Evolutionary conservation across 2,113 vertebrate species (phyloP).

Genomic region (Genyomyrus donnyi): DNA sequence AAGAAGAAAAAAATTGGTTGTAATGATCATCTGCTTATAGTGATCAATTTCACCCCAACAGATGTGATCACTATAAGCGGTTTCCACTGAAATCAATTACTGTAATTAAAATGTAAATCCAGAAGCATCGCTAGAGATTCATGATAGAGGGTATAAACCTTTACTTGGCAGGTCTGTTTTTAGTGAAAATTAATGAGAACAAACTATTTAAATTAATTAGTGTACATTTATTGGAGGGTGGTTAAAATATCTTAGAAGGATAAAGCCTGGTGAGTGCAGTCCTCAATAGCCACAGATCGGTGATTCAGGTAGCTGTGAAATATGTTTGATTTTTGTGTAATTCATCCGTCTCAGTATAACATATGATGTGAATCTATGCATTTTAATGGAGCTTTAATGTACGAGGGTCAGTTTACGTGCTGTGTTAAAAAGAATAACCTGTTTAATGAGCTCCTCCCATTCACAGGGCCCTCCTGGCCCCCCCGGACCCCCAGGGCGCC

Average conservation of each 20-base stretch:
- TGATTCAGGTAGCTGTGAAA: background rate
- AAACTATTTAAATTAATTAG: background rate
- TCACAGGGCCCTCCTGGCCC: slow-evolving; percentile 73
- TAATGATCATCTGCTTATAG: no score
- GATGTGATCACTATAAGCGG: no score
- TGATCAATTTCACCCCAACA: no score
- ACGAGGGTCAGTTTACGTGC: background rate
- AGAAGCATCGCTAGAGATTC: background rate
- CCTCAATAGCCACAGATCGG: background rate
- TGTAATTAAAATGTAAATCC: background rate
- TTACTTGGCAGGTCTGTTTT: background rate
- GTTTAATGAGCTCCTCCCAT: background rate
- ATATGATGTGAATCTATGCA: background rate
- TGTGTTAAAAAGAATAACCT: background rate
- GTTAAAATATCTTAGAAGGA: background rate
- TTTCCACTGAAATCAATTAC: background rate
- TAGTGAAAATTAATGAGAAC: background rate
- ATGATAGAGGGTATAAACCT: background rate
- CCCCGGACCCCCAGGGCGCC: slow-evolving; percentile 76
- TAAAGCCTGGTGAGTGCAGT: background rate
- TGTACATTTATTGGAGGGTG: background rate
- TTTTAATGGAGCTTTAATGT: background rate
- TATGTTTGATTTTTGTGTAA: background rate
- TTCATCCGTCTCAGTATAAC: background rate
- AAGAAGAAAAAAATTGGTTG: no score